Evolutionary conservation across 2,888 invertebrate genomes (phyloP).

Genomic region (Capitulum mitella): DNA sequence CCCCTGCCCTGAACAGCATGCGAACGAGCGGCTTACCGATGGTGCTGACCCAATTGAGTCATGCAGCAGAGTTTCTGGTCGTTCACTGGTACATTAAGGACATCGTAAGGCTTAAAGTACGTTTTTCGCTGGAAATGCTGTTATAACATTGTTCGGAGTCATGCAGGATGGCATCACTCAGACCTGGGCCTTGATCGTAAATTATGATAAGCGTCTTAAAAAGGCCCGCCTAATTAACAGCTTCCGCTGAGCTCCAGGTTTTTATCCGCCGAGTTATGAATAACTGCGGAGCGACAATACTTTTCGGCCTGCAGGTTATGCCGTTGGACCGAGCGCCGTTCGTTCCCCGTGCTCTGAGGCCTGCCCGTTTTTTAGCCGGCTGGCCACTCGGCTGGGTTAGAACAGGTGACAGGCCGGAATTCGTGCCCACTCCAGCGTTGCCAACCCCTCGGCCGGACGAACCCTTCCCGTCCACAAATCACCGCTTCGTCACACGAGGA

Average conservation of each 20-base stretch:
- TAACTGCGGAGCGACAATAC: neutral
- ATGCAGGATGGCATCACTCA: slow-evolving; percentile 17
- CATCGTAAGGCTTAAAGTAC: neutral
- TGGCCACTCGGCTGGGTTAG: neutral
- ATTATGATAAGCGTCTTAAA: slow-evolving; percentile 1
- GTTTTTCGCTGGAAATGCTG: neutral
- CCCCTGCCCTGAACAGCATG: neutral
- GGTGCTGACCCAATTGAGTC: no score
- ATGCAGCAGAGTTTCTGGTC: no score
- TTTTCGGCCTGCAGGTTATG: neutral
- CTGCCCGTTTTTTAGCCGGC: neutral
- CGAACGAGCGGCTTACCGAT: neutral
- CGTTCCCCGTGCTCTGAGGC: neutral
- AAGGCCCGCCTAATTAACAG: neutral
- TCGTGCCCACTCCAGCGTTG: neutral
- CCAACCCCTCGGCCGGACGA: neutral
- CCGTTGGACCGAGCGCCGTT: neutral
- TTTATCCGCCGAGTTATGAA: neutral
- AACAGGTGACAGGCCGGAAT: neutral
- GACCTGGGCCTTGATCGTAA: neutral
- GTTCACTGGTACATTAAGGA: no score
- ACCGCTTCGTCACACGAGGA: slow-evolving; percentile 18
- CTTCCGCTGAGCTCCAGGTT: neutral
- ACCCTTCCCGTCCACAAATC: slow-evolving; percentile 3
- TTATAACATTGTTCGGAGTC: neutral